Evolutionary conservation across 64 coral and sea anemone genomes (phyloP), one percentile per base, ranked within the genome.

Genomic region (Astreopora myriophthalma): DNA sequence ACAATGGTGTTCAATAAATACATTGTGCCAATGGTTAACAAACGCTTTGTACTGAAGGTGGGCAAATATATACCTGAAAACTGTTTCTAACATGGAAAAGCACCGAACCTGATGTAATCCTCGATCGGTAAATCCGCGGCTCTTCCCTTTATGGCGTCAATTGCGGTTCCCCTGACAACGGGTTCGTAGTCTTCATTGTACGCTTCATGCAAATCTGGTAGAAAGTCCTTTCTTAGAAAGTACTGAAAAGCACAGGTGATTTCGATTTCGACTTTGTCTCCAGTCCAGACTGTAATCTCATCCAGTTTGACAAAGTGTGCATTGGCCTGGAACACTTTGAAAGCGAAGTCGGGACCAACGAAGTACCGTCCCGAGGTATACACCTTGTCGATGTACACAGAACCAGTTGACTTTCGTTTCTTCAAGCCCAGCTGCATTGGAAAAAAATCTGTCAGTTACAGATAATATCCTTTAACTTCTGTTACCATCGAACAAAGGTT

Each of bases 341-440:
- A 98, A 1, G 92, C 92, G 88, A 89, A 98, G 36, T 98, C 96
- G 2, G 96, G 96, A 2, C 96, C 96, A 30, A 98, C 69, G 48
- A 94, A 91, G 35, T 98, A 89, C 11, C 88, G 76, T 22, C 96
- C 96, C 2, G 74, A 74, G 1, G 85, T 85, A 34, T 86, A 98
- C 17, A 98, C 93, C 25, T 87, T 48, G 23, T 67, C 57, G 3
- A 85, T 82, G 75, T 98, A 76, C 0, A 98, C 96, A 77, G 42
- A 89, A 9, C 96, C 96, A 3, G 96, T 98, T 36, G 92, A 94
- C 28, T 92, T 98, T 19, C 86, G 92, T 77, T 88, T 87, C 34
- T 25, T 74, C 51, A 98, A 98, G 9, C 74, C 92, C 17, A 94
- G 86, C 96, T 98, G 35, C 39, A 22, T 22, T 74, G 30, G 1